Percentiles rank a stretch among this genome's conserved stretches.
These are phyloP conservation scores for Orestias chungarensis DNA, from an alignment of 2,797 vertebrate genomes.

Conservation along the genomic window DNA sequence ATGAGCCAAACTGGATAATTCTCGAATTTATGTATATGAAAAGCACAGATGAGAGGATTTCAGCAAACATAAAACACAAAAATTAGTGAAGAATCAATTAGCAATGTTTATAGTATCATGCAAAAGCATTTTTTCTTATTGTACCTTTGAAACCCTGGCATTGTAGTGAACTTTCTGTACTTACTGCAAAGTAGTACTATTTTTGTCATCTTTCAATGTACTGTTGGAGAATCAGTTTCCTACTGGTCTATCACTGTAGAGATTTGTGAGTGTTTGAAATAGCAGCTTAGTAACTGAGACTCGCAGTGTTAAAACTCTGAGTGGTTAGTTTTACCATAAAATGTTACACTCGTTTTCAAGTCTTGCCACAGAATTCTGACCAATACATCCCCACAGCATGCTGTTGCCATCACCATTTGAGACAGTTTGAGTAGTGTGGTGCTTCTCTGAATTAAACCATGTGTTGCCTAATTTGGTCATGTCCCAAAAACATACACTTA, in stretches of 20 bases:
- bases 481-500: background rate
- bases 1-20: slow-evolving; percentile 46
- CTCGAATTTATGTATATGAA: slow-evolving; percentile 38
- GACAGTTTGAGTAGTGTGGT: background rate
- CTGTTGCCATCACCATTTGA: background rate
- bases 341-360: too few relatives aligned
- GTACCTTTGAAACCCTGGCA: too few relatives aligned
- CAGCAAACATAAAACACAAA: slow-evolving; percentile 29
- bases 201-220: background rate
- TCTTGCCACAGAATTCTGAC: background rate
- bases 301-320: background rate
- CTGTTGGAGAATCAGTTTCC: background rate
- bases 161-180: too few relatives aligned
- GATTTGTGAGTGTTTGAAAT: background rate
- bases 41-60: slow-evolving; percentile 3
- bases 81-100: background rate
- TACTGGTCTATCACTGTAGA: background rate
- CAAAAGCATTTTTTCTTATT: background rate
- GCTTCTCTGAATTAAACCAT: too few relatives aligned
- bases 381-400: background rate
- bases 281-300: background rate
- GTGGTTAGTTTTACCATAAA: background rate
- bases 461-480: too few relatives aligned
- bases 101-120: background rate
- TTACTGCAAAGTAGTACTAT: background rate